Evolutionary conservation across 2,797 vertebrate species (phyloP), one percentile per base, ranked within the genome.

Genomic region (Jordanella pulchra): DNA sequence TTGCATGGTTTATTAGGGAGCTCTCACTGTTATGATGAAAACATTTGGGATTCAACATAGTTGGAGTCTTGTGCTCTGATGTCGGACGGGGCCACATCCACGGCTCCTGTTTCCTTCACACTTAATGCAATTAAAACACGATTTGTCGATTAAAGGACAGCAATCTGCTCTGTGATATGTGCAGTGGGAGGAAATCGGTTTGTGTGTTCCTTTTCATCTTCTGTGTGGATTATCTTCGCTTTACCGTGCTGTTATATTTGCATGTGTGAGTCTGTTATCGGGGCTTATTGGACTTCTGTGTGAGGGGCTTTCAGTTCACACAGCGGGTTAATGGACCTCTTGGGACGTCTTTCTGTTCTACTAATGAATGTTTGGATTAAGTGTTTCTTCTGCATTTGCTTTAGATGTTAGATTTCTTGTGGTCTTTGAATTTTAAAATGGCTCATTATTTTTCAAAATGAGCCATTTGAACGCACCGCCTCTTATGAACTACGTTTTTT

Each of bases 321-420:
- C 77, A 23, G 14, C 0, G 68, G 83, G 86, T 86, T 91, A 92
- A 91, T 91, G 91, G 88, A 91, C 84, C 90, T 79, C 87, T 50
- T 28, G 89, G 85, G 84, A 91, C 21, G 5, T 55, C 64, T 72
- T 51, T 72, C 71, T 86, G 54, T 14, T 51, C 76, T 75, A 75
- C 69, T 89, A 83, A 91, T 77, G 76, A 89, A 87, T 45, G 64
- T 81, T 65, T 78, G 85, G 63, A 86, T 86, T 77, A 85, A 73
- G 61, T 77, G 65, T 85, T 85, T 85, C 81, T 71, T 78, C 69
- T 78, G 48, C 32, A 17, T 79, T 77, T 44, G 42, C 61, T 61
- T 78, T 63, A 75, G 83, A 83, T 77, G 66, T 77, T 67, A 78
- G 78, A 76, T 84, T 80, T 82, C 44, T 39, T 50, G 28, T 39